Conservation (phyloP, 2,113 vertebrate genomes). For the Sorex araneus region DNA sequence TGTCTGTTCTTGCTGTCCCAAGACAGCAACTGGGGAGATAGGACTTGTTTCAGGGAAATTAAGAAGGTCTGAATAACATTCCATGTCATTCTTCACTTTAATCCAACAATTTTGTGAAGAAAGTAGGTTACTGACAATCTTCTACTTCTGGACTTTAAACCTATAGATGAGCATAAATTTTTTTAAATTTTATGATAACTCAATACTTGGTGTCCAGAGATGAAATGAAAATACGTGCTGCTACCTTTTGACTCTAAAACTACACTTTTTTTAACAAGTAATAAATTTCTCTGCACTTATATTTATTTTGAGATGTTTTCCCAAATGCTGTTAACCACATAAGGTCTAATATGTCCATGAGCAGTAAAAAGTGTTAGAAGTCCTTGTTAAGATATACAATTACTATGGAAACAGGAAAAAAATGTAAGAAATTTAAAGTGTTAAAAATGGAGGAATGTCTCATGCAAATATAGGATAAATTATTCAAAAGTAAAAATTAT, state of each 20-base stretch:
- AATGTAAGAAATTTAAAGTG: conserved; percentile 37
- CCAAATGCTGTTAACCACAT: conserved; percentile 29
- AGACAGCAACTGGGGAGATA: background rate
- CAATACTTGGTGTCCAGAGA: background rate
- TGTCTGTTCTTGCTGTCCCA: background rate
- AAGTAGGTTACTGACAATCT: background rate
- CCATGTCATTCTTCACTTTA: conserved; percentile 32
- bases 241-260: background rate
- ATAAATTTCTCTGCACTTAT: background rate
- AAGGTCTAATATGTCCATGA: conserved; percentile 16
- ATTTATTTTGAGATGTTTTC: background rate
- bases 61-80: conserved; percentile 23
- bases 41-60: background rate
- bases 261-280: background rate
- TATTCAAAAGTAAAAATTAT: conserved; percentile 34
- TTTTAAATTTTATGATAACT: background rate
- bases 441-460: conserved; percentile 43
- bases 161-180: background rate
- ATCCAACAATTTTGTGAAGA: background rate
- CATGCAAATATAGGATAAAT: conserved; percentile 17
- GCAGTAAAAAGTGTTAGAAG: conserved; percentile 7
- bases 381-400: conserved; percentile 52
- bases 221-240: background rate
- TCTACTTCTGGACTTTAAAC: background rate
- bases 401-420: conserved; percentile 49